Evolutionary conservation across 2,888 invertebrate species (phyloP).

Genomic region (Pseudanteris insignis): DNA sequence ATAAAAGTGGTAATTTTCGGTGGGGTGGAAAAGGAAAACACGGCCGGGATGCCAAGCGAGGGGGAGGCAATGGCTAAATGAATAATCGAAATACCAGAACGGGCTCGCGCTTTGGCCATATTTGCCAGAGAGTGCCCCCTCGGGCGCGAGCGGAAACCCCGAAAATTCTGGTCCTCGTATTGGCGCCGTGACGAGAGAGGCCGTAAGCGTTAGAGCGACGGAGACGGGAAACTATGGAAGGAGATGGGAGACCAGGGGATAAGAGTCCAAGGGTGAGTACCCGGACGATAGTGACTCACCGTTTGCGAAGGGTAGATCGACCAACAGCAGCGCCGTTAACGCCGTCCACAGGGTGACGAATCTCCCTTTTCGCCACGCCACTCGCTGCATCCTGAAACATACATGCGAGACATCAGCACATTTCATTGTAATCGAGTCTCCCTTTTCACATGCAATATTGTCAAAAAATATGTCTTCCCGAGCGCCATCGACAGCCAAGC

Average conservation of each 20-base stretch:
- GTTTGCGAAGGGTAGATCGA: conserved; percentile 56
- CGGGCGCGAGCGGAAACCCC: conserved; percentile 33
- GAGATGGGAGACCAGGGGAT: too few species aligned
- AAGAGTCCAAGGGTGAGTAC: too few species aligned
- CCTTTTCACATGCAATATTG: too few species aligned
- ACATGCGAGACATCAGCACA: conserved; percentile 35
- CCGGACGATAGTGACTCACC: conserved; percentile 57
- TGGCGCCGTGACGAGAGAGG: conserved; percentile 7
- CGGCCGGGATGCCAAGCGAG: conserved; percentile 39
- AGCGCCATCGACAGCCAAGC: too few species aligned
- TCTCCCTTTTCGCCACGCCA: conserved; percentile 56
- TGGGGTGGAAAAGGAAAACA: conserved; percentile 21
- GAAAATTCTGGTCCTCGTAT: conserved; percentile 45
- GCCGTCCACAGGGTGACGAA: conserved; percentile 53
- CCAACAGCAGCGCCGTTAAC: conserved; percentile 52
- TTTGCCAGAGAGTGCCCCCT: conserved; percentile 31
- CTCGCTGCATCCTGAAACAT: conserved; percentile 59
- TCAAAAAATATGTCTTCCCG: too few species aligned
- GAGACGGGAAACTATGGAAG: too few species aligned
- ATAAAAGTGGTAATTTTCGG: conserved; percentile 13
- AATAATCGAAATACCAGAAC: conserved; percentile 50
- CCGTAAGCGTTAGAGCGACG: conserved; percentile 47
- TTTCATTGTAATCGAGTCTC: too few species aligned
- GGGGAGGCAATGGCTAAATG: conserved; percentile 45
- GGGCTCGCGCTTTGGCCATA: conserved; percentile 42